phyloP scores from a whole-genome alignment of 2,113 vertebrate genomes.

The Riparia riparia region DNA sequence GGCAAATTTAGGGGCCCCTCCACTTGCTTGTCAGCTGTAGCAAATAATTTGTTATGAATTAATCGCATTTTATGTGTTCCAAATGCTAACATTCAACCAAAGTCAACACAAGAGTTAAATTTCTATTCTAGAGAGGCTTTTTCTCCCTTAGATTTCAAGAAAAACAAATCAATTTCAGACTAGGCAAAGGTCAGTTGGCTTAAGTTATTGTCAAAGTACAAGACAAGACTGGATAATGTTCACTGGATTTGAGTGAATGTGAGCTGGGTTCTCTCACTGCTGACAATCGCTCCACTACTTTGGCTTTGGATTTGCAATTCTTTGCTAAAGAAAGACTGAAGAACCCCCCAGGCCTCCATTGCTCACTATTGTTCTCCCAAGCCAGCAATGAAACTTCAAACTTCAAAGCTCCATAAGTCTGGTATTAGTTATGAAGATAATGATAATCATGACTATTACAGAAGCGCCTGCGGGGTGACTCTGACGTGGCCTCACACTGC shows the following conservation, averaged over 20 bases:
- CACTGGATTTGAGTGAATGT: neutral
- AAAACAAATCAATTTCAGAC: neutral
- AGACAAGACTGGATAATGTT: neutral
- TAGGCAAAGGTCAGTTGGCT: neutral
- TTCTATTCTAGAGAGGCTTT: neutral
- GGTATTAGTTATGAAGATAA: conserved; percentile 28
- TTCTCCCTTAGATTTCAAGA: neutral
- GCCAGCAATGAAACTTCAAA: neutral
- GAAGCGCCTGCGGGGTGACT: neutral
- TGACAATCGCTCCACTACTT: neutral
- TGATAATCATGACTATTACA: neutral
- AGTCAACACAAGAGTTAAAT: neutral
- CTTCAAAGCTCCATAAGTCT: conserved; percentile 22
- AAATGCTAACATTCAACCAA: neutral
- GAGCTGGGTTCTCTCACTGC: neutral
- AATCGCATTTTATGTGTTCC: neutral
- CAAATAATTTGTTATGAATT: neutral
- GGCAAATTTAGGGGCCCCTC: neutral
- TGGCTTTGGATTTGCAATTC: neutral
- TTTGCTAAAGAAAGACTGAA: neutral
- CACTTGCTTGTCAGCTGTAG: neutral
- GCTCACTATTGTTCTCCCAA: neutral
- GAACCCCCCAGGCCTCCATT: neutral
- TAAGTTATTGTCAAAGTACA: neutral
- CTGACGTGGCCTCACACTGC: neutral